Conservation (phyloP, 2,797 vertebrate genomes). For the Gadopsis bispinosus region DNA sequence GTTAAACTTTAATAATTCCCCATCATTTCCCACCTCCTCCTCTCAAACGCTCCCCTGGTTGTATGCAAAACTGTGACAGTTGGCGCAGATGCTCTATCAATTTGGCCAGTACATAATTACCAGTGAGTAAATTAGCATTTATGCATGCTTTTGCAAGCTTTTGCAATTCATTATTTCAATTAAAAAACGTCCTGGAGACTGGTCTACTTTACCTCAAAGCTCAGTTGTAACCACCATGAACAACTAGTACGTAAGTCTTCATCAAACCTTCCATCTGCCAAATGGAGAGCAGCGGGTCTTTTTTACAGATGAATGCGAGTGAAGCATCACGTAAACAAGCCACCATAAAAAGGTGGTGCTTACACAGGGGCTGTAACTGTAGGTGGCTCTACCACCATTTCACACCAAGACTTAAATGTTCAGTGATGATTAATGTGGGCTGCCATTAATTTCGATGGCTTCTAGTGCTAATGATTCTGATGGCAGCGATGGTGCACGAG, state of each 20-base stretch:
- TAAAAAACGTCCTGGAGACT: conserved; percentile 19
- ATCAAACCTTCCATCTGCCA: conserved; percentile 40
- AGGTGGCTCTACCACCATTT: conserved; percentile 53
- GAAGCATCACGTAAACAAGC: conserved; percentile 26
- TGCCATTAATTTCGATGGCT: conserved; percentile 53
- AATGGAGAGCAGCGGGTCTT: conserved; percentile 39
- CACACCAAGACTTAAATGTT: conserved; percentile 56
- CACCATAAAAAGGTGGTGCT: conserved; percentile 22
- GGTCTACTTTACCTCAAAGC: conserved; percentile 23
- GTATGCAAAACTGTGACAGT: conserved; percentile 39
- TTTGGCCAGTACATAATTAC: conserved; percentile 46
- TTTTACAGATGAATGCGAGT: conserved; percentile 6
- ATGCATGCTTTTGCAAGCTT: conserved; percentile 32
- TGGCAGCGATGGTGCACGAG: conserved; percentile 23
- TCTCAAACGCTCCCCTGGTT: conserved; percentile 20
- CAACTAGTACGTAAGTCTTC: conserved; percentile 21
- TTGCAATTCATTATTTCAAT: conserved; percentile 38
- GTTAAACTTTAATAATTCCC: conserved; percentile 22
- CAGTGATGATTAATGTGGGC: conserved; percentile 61
- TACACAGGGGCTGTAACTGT: conserved; percentile 32
- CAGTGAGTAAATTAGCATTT: conserved; percentile 43
- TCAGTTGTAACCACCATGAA: conserved; percentile 11
- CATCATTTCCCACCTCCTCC: conserved; percentile 22
- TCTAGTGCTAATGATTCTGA: conserved; percentile 61
- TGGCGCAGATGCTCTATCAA: conserved; percentile 36